Base-by-base conservation (phyloP, 1,140 invertebrate species). In the Hesperophylax magnus region DNA sequence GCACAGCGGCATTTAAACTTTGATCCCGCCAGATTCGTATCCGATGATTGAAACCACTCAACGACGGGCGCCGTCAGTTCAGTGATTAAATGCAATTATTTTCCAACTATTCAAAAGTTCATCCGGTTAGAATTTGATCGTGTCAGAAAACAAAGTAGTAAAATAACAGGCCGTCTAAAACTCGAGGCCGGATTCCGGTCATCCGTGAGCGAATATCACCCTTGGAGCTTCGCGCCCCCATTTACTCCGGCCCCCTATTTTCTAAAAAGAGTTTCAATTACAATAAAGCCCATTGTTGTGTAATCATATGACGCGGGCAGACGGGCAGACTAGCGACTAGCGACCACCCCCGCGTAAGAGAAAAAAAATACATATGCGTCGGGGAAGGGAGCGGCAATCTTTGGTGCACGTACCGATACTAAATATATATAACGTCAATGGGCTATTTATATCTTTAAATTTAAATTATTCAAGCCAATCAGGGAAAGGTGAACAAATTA, bases 221-320 rank as follows among this genome's bases (percentile, higher is more conserved):
- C 56, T 39, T 67, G 22, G 9, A 67, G 69, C 71, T 75, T 75
- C 24, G 67, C 67, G 67, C 71, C 71, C 71, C 53, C 58, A 61
- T 75, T 27, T 56, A 54, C 27, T 60, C 14, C 54, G 53, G 39
- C 20, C 71, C 71, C 71, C 56, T 47, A 47, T 27, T 67, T 58
- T 65, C 27, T 31, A 80, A 80, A 83, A 80, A 83, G 82, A 83
- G 82, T 83, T 83, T 83, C 82, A 83, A 83, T 83, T 83, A 83
- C 82, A 83, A 83, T 83, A 77, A 83, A 79, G 79, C 71, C 79
- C 77, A 83, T 83, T 83, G 82, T 83, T 83, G 82, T 83, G 82
- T 81, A 83, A 83, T 83, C 82, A 83, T 77, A 81, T 81, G 82
- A 81, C 79, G 82, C 65, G 52, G 79, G 77, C 77, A 81, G 79